A percentile compares a stretch with the other conserved stretches of the same genome.
These are phyloP conservation scores for Pogona vitticeps DNA, from an alignment of 2,113 vertebrate genomes.

Conservation along the genomic window DNA sequence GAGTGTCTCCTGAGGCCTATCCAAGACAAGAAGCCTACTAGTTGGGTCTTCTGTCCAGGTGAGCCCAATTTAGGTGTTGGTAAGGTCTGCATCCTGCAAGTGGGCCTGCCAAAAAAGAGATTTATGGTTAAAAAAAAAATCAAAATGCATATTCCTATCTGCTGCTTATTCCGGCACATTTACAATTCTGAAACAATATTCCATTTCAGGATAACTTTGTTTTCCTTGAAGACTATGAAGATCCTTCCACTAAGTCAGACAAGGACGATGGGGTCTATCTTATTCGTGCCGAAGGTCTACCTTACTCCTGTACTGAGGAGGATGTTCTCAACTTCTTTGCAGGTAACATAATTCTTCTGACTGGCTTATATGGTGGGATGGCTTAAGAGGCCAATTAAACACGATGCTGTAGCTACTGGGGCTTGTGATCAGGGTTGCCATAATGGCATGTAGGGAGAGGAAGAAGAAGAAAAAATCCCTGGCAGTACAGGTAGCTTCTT, in stretches of 20 bases:
- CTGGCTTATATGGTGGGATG: no score
- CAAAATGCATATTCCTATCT: no score
- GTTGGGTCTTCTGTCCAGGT: no score
- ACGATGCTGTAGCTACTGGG: background rate
- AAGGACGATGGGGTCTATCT: conserved; percentile 79
- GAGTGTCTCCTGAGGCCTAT: no score
- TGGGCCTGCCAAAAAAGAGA: no score
- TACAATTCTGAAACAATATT: background rate
- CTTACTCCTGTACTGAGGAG: conserved; percentile 85
- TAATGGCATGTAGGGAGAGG: background rate
- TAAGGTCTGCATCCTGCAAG: no score
- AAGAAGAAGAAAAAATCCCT: background rate
- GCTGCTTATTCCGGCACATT: background rate
- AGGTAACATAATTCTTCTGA: conserved; percentile 70
- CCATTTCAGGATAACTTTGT: conserved; percentile 78
- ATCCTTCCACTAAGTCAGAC: conserved; percentile 4
- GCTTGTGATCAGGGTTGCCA: no score
- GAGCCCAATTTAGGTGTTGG: no score
- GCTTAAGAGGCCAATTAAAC: background rate
- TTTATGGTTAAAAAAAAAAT: no score
- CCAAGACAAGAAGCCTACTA: no score
- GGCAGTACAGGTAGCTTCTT: background rate
- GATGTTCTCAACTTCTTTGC: conserved; percentile 92
- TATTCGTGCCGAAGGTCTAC: conserved; percentile 87
- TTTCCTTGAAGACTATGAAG: conserved; percentile 73